phyloP scores from a whole-genome alignment of 2,797 vertebrate genomes.

The Chaunax sp. region DNA sequence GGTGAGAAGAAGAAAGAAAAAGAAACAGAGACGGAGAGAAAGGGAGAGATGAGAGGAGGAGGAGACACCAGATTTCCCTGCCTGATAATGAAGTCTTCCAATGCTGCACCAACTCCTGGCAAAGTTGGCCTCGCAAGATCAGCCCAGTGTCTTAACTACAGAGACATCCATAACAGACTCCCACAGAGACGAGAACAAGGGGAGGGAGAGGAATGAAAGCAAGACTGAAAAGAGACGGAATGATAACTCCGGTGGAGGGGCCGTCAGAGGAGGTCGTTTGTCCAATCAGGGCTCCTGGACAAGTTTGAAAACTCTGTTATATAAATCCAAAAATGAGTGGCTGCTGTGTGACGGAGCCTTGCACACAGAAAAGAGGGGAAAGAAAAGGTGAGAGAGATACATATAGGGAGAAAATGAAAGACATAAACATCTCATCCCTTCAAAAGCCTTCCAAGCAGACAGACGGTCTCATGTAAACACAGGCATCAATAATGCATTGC shows the following conservation, averaged over 20 bases:
- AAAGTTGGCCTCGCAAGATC: constrained; percentile 55
- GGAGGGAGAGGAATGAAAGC: constrained; percentile 35
- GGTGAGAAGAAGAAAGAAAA: constrained; percentile 71
- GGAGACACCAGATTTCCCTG: constrained; percentile 60
- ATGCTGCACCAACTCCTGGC: constrained; percentile 42
- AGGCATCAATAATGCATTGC: constrained; percentile 80
- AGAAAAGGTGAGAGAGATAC: constrained; percentile 22
- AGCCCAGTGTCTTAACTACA: constrained; percentile 45
- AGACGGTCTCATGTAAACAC: constrained; percentile 75
- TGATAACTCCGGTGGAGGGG: constrained; percentile 25
- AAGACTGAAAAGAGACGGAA: constrained; percentile 34
- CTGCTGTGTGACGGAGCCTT: constrained; percentile 12
- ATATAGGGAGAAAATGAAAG: constrained; percentile 41
- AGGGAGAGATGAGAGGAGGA: constrained; percentile 34
- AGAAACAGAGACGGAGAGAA: constrained; percentile 51
- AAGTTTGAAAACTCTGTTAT: constrained; percentile 65
- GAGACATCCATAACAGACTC: constrained; percentile 61
- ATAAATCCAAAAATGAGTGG: constrained; percentile 30
- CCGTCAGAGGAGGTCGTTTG: constrained; percentile 42
- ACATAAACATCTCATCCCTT: constrained; percentile 29
- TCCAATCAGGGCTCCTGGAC: constrained; percentile 51
- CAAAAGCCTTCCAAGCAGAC: constrained; percentile 55
- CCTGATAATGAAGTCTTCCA: constrained; percentile 70
- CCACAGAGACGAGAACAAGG: constrained; percentile 42
- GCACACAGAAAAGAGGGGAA: constrained; percentile 7